Percentiles rank a stretch among this genome's conserved stretches.
Evolutionary conservation across 2,113 vertebrate species (phyloP).

Genomic region (Jaculus jaculus): DNA sequence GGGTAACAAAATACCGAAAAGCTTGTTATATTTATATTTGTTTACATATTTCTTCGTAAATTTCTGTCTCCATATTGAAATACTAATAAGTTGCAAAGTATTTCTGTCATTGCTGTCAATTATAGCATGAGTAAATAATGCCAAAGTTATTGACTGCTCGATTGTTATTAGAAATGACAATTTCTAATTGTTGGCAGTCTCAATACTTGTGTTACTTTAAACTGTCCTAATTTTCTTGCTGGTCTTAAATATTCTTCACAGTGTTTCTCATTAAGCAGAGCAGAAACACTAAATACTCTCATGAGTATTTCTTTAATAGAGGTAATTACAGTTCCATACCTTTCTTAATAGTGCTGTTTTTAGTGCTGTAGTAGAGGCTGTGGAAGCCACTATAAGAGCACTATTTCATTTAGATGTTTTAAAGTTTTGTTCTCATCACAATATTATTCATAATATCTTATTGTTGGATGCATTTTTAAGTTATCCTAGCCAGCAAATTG

Average conservation of each 20-base stretch:
- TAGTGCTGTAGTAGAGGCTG: not conserved
- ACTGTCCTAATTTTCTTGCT: not conserved
- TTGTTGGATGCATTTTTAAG: conserved; percentile 39
- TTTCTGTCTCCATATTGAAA: conserved; percentile 21
- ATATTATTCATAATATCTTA: conserved; percentile 28
- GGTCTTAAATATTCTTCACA: conserved; percentile 40
- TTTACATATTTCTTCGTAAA: not conserved
- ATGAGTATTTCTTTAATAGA: not conserved
- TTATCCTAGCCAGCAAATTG: conserved; percentile 48
- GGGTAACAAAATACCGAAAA: not conserved
- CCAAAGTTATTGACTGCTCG: not conserved
- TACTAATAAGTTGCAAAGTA: not conserved
- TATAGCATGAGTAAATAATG: not conserved
- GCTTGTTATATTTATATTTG: not conserved
- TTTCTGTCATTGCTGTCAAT: conserved; percentile 43
- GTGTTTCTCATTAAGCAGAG: conserved; percentile 25
- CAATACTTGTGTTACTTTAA: not conserved
- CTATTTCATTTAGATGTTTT: conserved; percentile 22
- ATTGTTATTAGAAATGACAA: not conserved
- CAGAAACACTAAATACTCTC: not conserved
- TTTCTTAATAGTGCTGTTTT: not conserved
- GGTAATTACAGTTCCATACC: not conserved
- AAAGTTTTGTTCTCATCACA: not conserved
- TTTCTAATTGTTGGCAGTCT: conserved; percentile 10
- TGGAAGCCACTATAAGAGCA: conserved; percentile 9